Percentiles rank a stretch among this genome's conserved stretches.
Conservation (phyloP, 2,797 vertebrate genomes). For the Harpagifer antarcticus region DNA sequence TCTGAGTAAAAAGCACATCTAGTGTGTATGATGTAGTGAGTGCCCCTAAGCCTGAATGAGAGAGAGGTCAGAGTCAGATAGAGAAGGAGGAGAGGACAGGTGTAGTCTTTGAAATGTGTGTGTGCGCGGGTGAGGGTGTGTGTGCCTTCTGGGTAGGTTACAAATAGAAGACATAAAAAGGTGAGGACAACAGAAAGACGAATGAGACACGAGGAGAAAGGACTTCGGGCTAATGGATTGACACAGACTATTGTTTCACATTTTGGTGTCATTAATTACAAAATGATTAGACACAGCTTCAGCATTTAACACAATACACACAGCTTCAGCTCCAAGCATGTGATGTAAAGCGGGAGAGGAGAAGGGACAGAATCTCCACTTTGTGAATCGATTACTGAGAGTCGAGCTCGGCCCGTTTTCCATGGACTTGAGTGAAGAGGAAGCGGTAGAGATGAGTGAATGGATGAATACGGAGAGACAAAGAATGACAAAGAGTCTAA, state of each 20-base stretch:
- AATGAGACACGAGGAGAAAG: neutral
- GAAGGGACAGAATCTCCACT: conserved; percentile 26
- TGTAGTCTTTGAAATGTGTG: conserved; percentile 63
- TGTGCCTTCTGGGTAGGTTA: conserved; percentile 73
- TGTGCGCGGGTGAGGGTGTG: conserved; percentile 39
- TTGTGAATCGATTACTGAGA: conserved; percentile 45
- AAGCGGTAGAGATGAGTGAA: conserved; percentile 68
- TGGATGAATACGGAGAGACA: conserved; percentile 59
- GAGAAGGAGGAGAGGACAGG: conserved; percentile 57
- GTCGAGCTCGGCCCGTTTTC: conserved; percentile 17
- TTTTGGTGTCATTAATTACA: neutral
- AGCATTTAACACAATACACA: no score
- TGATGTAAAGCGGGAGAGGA: neutral
- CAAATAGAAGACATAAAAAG: conserved; percentile 31
- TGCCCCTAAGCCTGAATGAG: conserved; percentile 63
- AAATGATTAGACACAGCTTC: neutral
- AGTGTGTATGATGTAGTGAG: conserved; percentile 12
- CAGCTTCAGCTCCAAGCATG: neutral
- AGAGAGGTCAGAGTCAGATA: conserved; percentile 34
- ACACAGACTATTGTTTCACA: neutral
- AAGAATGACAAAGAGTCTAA: conserved; percentile 68
- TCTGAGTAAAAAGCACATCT: neutral
- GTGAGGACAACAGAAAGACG: conserved; percentile 36
- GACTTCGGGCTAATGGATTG: neutral
- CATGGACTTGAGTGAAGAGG: conserved; percentile 41